Evolutionary conservation across 2,888 invertebrate genomes (phyloP), one percentile per base, ranked within the genome.

Genomic region (Ichneumon xanthorius): DNA sequence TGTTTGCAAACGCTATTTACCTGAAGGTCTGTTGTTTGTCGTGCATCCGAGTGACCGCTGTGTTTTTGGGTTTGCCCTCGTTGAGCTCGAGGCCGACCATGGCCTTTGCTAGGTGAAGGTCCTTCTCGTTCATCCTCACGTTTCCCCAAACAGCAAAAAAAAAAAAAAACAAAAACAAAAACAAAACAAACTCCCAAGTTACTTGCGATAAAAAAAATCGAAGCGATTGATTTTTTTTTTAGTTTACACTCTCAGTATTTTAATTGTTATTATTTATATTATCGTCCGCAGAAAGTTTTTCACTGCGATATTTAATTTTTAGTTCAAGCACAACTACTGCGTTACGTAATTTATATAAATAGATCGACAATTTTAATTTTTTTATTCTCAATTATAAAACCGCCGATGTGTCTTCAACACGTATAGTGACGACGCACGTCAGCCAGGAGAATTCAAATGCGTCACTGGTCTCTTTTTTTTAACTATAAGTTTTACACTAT

Each of bases 21-120:
- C 96, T 95, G 94, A 97, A 97, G 78, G 96, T 96, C 90, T 96
- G 96, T 26, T 96, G 95, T 92, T 96, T 96, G 90, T 97, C 96
- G 58, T 95, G 95, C 81, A 97, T 94, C 88, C 96, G 95, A 16
- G 95, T 94, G 0, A 96, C 95, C 4, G 95, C 94, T 1, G 96
- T 96, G 92, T 96, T 97, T 87, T 96, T 95, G 48, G 89, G 86
- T 71, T 89, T 86, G 86, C 93, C 95, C 86, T 96, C 95, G 61
- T 94, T 94, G 37, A 95, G 94, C 33, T 93, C 91, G 76, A 94
- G 91, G 83, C 94, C 95, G 14, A 96, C 96, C 90, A 97, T 94
- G 16, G 97, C 96, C 82, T 96, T 96, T 4, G 97, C 97, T 91
- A 97, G 94, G 88, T 96, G 95, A 85, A 97, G 92, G 93, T 97